A percentile compares a stretch with the other conserved stretches of the same genome.
Evolutionary conservation across 2,113 vertebrate species (phyloP).

Genomic region (Paraplagusia blochii): DNA sequence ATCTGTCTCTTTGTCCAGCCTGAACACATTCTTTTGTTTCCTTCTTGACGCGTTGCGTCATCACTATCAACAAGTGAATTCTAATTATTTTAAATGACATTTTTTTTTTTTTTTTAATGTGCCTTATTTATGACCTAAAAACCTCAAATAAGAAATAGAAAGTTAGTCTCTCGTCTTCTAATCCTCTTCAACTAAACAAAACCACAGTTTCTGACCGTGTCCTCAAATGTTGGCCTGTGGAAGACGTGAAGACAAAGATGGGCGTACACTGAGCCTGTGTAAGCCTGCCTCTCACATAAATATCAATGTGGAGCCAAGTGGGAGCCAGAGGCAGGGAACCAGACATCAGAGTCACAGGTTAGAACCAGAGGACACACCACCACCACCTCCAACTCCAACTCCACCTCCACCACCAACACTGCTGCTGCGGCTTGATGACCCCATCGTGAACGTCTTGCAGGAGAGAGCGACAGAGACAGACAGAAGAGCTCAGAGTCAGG

Average conservation of each 20-base stretch:
- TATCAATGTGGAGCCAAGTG: constrained; percentile 1
- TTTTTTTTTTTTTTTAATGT: too few relatives aligned
- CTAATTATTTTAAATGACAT: too few relatives aligned
- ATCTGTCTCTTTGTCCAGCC: too few relatives aligned
- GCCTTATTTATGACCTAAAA: too few relatives aligned
- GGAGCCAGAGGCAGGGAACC: background rate
- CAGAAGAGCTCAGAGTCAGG: background rate
- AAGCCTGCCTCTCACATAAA: constrained; percentile 29
- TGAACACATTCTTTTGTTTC: too few relatives aligned
- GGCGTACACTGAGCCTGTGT: constrained; percentile 28
- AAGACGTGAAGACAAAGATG: constrained; percentile 19
- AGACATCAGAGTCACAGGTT: background rate
- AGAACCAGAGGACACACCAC: background rate
- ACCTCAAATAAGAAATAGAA: too few relatives aligned
- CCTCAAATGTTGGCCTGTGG: background rate
- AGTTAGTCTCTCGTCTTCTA: too few relatives aligned
- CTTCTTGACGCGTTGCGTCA: too few relatives aligned
- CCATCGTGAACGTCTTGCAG: background rate
- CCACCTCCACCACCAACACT: too few relatives aligned
- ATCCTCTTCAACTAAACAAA: too few relatives aligned
- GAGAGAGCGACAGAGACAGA: background rate
- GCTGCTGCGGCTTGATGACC: background rate
- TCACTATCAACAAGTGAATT: too few relatives aligned
- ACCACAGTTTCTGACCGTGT: background rate
- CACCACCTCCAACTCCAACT: too few relatives aligned